These are phyloP conservation scores for Campaea margaritaria DNA, from an alignment of 2,888 invertebrate genomes.

Conservation along the genomic window DNA sequence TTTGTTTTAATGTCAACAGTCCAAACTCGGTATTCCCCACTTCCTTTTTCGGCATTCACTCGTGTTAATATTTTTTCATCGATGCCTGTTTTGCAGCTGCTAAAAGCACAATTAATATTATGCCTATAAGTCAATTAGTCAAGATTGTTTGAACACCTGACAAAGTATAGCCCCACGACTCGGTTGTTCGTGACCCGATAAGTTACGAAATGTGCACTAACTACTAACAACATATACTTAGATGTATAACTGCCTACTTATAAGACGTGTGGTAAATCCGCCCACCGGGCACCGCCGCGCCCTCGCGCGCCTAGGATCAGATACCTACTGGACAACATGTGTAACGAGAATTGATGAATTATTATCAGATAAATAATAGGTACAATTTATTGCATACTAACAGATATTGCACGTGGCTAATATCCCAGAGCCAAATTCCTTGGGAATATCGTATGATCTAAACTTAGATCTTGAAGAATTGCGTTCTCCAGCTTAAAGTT, in stretches of 20 bases:
- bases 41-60: not conserved
- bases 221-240: constrained; percentile 10
- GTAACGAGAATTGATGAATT: constrained; percentile 18
- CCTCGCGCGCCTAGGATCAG: constrained; percentile 28
- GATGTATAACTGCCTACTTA: constrained; percentile 1
- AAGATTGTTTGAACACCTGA: constrained; percentile 34
- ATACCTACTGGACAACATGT: constrained; percentile 17
- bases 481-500: no score
- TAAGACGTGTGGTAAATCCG: constrained; percentile 31
- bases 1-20: no score
- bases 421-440: not conserved
- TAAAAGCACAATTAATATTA: constrained; percentile 35
- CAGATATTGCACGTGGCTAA: not conserved
- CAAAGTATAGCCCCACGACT: constrained; percentile 31
- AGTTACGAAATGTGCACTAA: constrained; percentile 35
- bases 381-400: constrained; percentile 14
- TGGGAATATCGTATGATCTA: no score
- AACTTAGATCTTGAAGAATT: no score
- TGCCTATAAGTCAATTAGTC: constrained; percentile 54
- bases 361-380: constrained; percentile 7
- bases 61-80: constrained; percentile 5
- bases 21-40: no score
- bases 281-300: constrained; percentile 34
- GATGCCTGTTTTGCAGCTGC: constrained; percentile 3
- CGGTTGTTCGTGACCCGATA: constrained; percentile 38